Evolutionary conservation across 1,140 invertebrate genomes (phyloP).

Genomic region (Nephila pilipes): DNA sequence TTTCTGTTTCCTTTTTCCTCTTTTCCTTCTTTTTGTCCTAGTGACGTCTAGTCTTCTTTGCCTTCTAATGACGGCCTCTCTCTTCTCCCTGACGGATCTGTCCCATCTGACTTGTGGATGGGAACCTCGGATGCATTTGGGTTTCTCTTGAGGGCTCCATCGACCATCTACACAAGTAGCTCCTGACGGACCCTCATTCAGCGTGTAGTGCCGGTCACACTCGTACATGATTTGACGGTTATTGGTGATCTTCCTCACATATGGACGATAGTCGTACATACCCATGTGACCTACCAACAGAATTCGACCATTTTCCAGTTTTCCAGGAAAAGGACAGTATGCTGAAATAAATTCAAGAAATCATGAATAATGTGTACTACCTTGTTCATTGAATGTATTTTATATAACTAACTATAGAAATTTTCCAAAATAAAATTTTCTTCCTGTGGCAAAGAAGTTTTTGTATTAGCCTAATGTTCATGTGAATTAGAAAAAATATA

Average conservation of each 20-base stretch:
- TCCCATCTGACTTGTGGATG: slow-evolving; percentile 78
- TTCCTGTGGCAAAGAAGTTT: no score
- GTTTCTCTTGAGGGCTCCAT: slow-evolving; percentile 92
- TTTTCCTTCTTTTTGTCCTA: slow-evolving; percentile 10
- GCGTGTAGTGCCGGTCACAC: slow-evolving; percentile 93
- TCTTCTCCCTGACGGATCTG: slow-evolving; percentile 46
- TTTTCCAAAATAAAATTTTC: background rate
- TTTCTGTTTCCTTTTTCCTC: slow-evolving; percentile 31
- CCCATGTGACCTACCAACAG: slow-evolving; percentile 98
- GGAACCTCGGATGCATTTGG: slow-evolving; percentile 86
- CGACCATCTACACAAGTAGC: slow-evolving; percentile 94
- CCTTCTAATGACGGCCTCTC: slow-evolving; percentile 14
- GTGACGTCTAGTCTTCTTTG: slow-evolving; percentile 13
- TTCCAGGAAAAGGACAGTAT: slow-evolving; percentile 96
- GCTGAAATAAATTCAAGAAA: slow-evolving; percentile 84
- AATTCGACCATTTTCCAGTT: slow-evolving; percentile 94
- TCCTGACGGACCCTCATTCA: slow-evolving; percentile 92
- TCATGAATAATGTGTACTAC: background rate
- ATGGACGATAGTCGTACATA: slow-evolving; percentile 97
- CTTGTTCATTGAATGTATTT: no score
- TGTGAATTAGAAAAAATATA: no score
- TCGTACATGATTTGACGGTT: slow-evolving; percentile 98
- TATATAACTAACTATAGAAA: no score
- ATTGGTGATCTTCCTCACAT: slow-evolving; percentile 93
- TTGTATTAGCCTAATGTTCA: no score